phyloP scores from a whole-genome alignment of 2,888 invertebrate genomes.

The Dichetophora obliterata region DNA sequence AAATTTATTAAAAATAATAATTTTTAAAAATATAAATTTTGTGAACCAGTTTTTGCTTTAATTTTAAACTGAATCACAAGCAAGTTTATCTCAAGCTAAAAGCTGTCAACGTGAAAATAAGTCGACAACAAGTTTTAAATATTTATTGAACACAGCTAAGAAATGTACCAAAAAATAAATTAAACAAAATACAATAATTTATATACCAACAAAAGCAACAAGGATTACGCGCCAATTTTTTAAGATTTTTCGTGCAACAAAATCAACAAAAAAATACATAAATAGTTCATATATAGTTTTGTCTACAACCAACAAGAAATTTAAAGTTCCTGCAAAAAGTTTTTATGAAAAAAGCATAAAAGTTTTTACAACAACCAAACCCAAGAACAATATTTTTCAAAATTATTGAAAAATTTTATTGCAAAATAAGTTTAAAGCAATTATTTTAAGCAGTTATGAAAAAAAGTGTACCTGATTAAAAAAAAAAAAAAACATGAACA shows the following conservation, averaged over 20 bases:
- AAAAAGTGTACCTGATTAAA: slow-evolving; percentile 35
- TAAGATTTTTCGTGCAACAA: neutral
- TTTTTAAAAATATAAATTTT: slow-evolving; percentile 31
- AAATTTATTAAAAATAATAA: neutral
- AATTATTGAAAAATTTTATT: slow-evolving; percentile 44
- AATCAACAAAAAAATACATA: slow-evolving; percentile 9
- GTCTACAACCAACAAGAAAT: slow-evolving; percentile 45
- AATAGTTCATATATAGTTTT: slow-evolving; percentile 54
- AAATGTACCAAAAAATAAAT: slow-evolving; percentile 47
- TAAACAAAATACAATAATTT: slow-evolving; percentile 42
- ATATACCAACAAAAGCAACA: slow-evolving; percentile 1
- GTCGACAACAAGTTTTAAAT: slow-evolving; percentile 41
- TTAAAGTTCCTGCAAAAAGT: slow-evolving; percentile 50
- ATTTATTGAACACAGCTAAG: slow-evolving; percentile 44
- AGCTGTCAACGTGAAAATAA: slow-evolving; percentile 39
- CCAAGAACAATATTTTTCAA: slow-evolving; percentile 32
- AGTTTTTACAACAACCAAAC: slow-evolving; percentile 12
- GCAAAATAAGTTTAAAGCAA: slow-evolving; percentile 44
- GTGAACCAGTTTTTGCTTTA: slow-evolving; percentile 40
- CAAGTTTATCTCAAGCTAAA: neutral
- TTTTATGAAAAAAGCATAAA: slow-evolving; percentile 35
- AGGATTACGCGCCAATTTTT: slow-evolving; percentile 39
- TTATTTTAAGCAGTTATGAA: slow-evolving; percentile 29
- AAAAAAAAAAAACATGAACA: slow-evolving; percentile 34
- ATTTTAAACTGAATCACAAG: neutral